A percentile compares a stretch with the other conserved stretches of the same genome.
Evolutionary conservation across 1,140 invertebrate species (phyloP).

Genomic region (Rhagoletis zephyria): DNA sequence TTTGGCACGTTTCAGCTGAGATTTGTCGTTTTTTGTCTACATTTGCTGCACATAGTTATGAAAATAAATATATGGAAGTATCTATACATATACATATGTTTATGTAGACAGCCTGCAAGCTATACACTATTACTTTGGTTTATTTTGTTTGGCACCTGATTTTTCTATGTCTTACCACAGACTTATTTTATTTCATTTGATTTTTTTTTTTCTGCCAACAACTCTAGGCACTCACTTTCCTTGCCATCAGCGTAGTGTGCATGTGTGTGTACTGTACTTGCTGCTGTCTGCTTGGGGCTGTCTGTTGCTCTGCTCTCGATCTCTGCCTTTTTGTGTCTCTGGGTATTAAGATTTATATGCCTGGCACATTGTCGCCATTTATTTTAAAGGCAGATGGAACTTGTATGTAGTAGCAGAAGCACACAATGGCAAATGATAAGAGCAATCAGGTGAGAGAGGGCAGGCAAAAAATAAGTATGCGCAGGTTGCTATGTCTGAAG

Average conservation of each 20-base stretch:
- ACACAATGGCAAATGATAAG: slow-evolving; percentile 23
- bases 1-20: slow-evolving; percentile 11
- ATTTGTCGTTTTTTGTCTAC: slow-evolving; percentile 43
- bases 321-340: slow-evolving; percentile 29
- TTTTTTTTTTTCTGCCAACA: slow-evolving; percentile 4
- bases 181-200: background rate
- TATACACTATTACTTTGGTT: slow-evolving; percentile 32
- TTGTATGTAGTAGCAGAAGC: background rate
- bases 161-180: slow-evolving; percentile 7
- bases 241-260: slow-evolving; percentile 1
- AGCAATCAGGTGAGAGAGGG: background rate
- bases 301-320: background rate
- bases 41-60: background rate
- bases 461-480: background rate
- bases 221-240: background rate
- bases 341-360: slow-evolving; percentile 52
- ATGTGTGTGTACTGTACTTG: background rate
- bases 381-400: slow-evolving; percentile 45
- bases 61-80: too few species aligned
- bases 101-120: background rate
- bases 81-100: too few species aligned
- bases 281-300: background rate
- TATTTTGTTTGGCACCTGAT: slow-evolving; percentile 51
- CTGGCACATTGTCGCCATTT: slow-evolving; percentile 51
- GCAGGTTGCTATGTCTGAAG: too few species aligned